Evolutionary conservation across 2,888 invertebrate genomes (phyloP), one percentile per base, ranked within the genome.

Genomic region (Stictocephala bisonia): DNA sequence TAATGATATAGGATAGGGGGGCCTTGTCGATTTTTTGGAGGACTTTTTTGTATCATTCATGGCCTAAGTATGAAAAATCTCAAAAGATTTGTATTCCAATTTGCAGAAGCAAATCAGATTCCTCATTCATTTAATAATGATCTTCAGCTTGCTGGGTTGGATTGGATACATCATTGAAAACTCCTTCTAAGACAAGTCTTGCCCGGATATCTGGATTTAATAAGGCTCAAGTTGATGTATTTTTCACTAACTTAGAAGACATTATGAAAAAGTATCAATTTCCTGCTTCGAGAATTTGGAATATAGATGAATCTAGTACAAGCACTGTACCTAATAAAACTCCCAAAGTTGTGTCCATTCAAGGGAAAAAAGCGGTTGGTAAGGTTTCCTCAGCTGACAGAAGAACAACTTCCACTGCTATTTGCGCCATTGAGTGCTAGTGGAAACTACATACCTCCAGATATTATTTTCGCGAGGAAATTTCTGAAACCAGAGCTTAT

Each of bases 321-420:
- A 58, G 60, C 18, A 60, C 71, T 27, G 71, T n/a, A 29, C 71
- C 71, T 18, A 58, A 71, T 24, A 71, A 71, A 60, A 3, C 60
- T 44, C 60, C 60, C 7, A 71, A 58, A n/a, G 50, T 31, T 26
- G 48, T 72, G 24, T 60, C 71, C 20, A 9, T 44, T n/a, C n/a
- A 26, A 50, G 72, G 72, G 6, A 72, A 72, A 72, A 72, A 64
- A 51, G 20, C 4, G 11, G 72, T 72, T 64, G 72, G 50, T 11
- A 72, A 72, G 50, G 51, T 64, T 26, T 44, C 51, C 4, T 60
- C 72, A 18, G 72, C 72, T 72, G 64, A 72, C 15, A 60, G 64
- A 31, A 64, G 64, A 3, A 44, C 40, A 67, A 6, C 18, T 31
- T 31, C 60, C 27, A 48, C 48, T 58, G 24, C 31, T 26, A 51